phyloP scores from a whole-genome alignment of 2,797 vertebrate genomes.

The Phataginus tetradactyla region DNA sequence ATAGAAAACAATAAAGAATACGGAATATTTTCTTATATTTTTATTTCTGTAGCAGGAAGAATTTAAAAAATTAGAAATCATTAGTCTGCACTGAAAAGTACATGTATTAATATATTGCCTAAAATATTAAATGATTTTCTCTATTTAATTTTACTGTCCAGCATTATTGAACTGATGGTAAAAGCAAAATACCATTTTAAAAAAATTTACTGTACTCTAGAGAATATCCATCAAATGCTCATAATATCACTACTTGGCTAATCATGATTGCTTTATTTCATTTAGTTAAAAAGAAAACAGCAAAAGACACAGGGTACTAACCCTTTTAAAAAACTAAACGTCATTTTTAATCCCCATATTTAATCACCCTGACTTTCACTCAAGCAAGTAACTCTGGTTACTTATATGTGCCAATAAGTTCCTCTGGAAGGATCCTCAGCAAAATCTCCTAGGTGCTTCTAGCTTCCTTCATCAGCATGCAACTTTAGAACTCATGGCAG shows the following conservation, averaged over 20 bases:
- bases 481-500: background rate
- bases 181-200: constrained; percentile 74
- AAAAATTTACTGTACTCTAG: constrained; percentile 70
- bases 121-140: constrained; percentile 59
- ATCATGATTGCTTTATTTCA: constrained; percentile 58
- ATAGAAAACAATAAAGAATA: background rate
- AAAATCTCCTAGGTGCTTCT: background rate
- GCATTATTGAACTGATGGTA: constrained; percentile 70
- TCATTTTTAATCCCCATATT: constrained; percentile 41
- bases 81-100: background rate
- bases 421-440: background rate
- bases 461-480: background rate
- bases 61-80: constrained; percentile 12
- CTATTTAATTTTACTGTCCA: constrained; percentile 71
- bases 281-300: constrained; percentile 76
- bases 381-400: background rate
- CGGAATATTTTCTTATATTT: background rate
- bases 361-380: constrained; percentile 51
- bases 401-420: background rate
- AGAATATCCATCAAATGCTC: constrained; percentile 56
- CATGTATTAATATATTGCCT: background rate
- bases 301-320: constrained; percentile 68
- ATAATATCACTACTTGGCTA: constrained; percentile 56
- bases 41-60: background rate
- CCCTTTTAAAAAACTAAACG: background rate